A percentile compares a stretch with the other conserved stretches of the same genome.
phyloP scores from a whole-genome alignment of 2,797 vertebrate genomes.

The Psittacula echo region DNA sequence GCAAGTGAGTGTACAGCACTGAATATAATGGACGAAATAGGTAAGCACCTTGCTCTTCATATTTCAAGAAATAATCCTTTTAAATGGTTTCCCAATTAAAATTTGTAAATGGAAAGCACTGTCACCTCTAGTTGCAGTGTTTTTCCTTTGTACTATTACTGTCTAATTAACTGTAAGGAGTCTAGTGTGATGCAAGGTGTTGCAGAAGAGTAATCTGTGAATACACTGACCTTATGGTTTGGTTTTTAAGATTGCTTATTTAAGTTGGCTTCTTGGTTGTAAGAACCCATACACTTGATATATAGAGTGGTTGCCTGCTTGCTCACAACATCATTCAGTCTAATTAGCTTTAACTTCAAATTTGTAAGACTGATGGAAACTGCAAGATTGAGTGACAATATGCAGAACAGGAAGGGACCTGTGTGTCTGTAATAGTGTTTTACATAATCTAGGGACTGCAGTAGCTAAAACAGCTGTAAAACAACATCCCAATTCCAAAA shows the following conservation, averaged over 20 bases:
- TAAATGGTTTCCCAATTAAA: background rate
- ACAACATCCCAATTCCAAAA: background rate
- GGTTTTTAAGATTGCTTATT: background rate
- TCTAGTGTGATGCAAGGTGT: background rate
- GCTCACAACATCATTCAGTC: background rate
- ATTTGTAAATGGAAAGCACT: background rate
- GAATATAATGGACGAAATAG: slow-evolving; percentile 57
- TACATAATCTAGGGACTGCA: background rate
- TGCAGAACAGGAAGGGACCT: background rate
- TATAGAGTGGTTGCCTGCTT: background rate
- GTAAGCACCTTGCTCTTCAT: background rate
- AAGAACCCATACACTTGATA: background rate
- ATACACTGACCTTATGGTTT: background rate
- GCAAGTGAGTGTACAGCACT: background rate
- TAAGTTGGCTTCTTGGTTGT: background rate
- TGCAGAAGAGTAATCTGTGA: background rate
- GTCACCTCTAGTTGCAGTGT: background rate
- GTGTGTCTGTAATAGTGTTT: background rate
- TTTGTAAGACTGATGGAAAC: background rate
- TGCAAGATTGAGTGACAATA: background rate
- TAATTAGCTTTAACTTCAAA: background rate
- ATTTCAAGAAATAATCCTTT: background rate
- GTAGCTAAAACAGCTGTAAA: background rate
- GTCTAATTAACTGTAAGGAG: background rate
- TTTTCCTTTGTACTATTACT: background rate